Evolutionary conservation across 2,113 vertebrate species (phyloP).

Genomic region (Rhynchomys soricoides): DNA sequence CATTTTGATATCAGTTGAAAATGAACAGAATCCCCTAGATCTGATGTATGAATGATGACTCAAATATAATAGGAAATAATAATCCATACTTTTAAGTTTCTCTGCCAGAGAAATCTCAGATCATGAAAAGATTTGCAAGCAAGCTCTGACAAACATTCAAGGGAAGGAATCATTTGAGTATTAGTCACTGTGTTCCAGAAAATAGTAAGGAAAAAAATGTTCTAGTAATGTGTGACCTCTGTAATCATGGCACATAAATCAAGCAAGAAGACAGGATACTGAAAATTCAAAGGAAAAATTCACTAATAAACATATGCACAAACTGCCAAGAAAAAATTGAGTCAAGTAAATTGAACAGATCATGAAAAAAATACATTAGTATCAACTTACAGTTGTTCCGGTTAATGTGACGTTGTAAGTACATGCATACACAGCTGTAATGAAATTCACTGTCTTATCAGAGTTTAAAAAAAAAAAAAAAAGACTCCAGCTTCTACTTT

Average conservation of each 20-base stretch:
- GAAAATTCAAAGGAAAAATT: conserved; percentile 29
- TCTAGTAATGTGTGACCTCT: not conserved
- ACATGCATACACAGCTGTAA: not conserved
- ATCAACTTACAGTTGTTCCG: not conserved
- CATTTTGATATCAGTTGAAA: not conserved
- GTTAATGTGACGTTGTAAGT: not conserved
- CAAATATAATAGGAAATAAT: conserved; percentile 1
- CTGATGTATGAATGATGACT: not conserved
- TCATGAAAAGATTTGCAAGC: conserved; percentile 7
- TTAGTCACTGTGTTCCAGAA: conserved; percentile 61
- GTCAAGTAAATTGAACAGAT: not conserved
- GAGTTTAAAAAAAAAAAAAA: not conserved
- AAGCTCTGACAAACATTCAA: conserved; percentile 53
- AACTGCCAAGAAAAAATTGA: not conserved
- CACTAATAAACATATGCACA: not conserved
- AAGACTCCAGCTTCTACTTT: not conserved
- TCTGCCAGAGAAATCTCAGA: conserved; percentile 30
- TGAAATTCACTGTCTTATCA: not conserved
- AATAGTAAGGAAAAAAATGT: conserved; percentile 31
- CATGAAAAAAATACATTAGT: not conserved
- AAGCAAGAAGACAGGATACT: conserved; percentile 9
- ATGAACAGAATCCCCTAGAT: not conserved
- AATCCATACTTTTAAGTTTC: conserved; percentile 23
- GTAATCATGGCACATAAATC: not conserved
- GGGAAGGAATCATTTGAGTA: not conserved